Evolutionary conservation across 1,140 invertebrate genomes (phyloP), one percentile per base, ranked within the genome.

Genomic region (Ridgeia piscesae): DNA sequence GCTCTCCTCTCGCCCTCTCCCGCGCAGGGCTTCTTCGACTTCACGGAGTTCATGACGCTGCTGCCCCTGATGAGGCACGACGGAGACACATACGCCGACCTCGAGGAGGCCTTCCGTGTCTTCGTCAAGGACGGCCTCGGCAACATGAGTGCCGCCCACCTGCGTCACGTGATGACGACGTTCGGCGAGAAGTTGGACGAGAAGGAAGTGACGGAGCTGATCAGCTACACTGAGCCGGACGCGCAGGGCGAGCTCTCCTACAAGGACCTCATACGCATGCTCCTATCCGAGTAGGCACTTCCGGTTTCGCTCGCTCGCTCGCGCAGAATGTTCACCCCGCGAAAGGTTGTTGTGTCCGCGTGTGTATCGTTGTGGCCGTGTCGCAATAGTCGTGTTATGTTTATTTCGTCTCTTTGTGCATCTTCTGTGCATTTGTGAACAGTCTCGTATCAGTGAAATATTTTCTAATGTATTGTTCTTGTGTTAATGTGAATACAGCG

Each of bases 151-250:
- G 98, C 98, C 17, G 97, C 97, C 92, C 98, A 99, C 95, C 96
- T 99, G 77, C 97, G 98, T 96, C 91, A 91, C 91, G 48, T 91
- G 35, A 91, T 91, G 91, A 91, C 91, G 42, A 91, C 34, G 35
- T 42, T 91, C 27, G 92, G 92, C 42, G 92, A 93, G 92, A 93
- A 93, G 91, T 96, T 99, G 31, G 98, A 98, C 33, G 97, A 98
- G 94, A 97, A 98, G 94, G 98, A 99, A 95, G 98, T 98, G 17
- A 98, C 98, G 94, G 98, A 98, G 94, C 98, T 99, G 98, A 98
- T 99, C 58, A 77, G 58, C 58, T 77, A 27, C 58, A 31, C 58
- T 0, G 97, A 99, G 99, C 98, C 99, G 99, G 96, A 97, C 98
- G 95, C 58, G 58, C 58, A 77, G 58, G 58, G 58, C 58, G 58